Base-by-base conservation (phyloP, 2,797 vertebrate genomes). In the Semaprochilodus insignis region DNA sequence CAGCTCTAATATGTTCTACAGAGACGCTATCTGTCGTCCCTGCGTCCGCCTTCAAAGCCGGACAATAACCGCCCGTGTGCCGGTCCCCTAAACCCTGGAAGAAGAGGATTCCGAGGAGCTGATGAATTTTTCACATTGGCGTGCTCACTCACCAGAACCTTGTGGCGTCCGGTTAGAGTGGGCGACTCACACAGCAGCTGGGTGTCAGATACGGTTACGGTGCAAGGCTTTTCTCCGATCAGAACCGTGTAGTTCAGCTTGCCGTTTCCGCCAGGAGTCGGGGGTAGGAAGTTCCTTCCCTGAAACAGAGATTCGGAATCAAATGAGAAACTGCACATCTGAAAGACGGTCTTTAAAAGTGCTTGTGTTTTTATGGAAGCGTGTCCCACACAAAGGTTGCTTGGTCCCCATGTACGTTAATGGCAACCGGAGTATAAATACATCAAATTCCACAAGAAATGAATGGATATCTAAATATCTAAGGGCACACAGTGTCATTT, bases 121-220 rank as follows among this genome's bases (percentile, higher is more conserved):
- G 52, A 44, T 74, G 63, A 52, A 36, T 59, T 31, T 62, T 44
- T 57, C 57, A 72, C 40, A 71, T 65, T 19, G 23, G 59, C 21
- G 36, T 34, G 51, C 70, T 78, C 85, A 91, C 97, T 97, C 93
- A 99, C 98, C 97, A 97, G 95, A 86, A 99, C 97, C 91, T 98
- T 99, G 92, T 99, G 97, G 73, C 97, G 94, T 55, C 98, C 98
- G 0, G 94, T 99, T 91, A 99, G 95, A 89, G 97, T 98, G 74
- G 98, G 97, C 3, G 97, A 98, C 88, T 99, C 98, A 0, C 98
- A 99, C 63, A 99, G 95, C 81, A 99, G 95, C 91, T 99, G 98
- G 36, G 95, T 97, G 1, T 99, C 98, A 0, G 98, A 99, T 86
- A 99, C 97, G 0, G 98, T 99, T 86, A 99, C 92, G 0, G 93